Percentiles rank a stretch among this genome's conserved stretches.
Conservation (phyloP, 2,888 invertebrate genomes). For the Tachina fera region DNA sequence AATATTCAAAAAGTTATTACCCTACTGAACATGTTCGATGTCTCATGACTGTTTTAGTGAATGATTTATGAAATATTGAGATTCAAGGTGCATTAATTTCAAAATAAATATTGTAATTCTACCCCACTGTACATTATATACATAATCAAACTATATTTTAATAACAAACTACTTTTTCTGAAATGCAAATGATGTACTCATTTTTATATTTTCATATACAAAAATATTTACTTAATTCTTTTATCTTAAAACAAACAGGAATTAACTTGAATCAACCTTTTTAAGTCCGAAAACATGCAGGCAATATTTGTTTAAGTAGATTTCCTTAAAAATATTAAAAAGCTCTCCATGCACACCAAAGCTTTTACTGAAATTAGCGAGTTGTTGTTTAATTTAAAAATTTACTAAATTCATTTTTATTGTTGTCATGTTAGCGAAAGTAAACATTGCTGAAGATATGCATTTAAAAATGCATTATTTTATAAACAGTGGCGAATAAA, state of each 20-base stretch:
- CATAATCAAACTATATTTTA: no score
- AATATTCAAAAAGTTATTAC: no score
- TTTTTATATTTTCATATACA: neutral
- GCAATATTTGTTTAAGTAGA: constrained; percentile 34
- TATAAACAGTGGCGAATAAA: no score
- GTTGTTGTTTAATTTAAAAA: neutral
- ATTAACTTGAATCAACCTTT: constrained; percentile 61
- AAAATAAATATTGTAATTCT: no score
- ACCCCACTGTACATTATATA: no score
- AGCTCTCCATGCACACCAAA: constrained; percentile 7
- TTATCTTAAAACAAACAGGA: constrained; percentile 63
- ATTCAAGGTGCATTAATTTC: no score
- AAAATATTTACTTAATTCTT: constrained; percentile 29
- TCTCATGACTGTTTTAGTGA: no score
- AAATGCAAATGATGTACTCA: neutral
- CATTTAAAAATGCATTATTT: no score
- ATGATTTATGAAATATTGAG: no score
- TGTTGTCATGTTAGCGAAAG: neutral
- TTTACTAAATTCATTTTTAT: neutral
- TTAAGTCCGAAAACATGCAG: constrained; percentile 18
- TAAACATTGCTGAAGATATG: neutral
- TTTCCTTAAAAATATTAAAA: constrained; percentile 44
- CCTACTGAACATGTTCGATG: no score
- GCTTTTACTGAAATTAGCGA: neutral
- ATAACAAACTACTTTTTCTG: neutral